Base-by-base conservation (phyloP, 1,140 invertebrate genomes). In the Atopsyche davidsoni region DNA sequence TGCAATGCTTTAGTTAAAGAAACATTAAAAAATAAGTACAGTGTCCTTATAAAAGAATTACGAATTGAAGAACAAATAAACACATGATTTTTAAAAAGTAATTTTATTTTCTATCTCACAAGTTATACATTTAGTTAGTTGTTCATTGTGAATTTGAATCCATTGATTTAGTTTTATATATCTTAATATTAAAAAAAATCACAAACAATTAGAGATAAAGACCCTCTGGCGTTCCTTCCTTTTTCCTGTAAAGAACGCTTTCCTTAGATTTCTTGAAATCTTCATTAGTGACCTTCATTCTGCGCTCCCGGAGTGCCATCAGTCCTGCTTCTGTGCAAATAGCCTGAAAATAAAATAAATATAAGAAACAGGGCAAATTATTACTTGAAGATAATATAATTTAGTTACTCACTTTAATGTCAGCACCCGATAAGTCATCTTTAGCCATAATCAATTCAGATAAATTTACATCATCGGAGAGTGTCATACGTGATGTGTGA, bases 201-300 rank as follows among this genome's bases (percentile, higher is more conserved):
- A 17, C 19, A 32, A 14, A 13, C 24, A 3, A 21, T 52, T 93
- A 99, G 65, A 99, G 80, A 79, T 99, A 99, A 19, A 99, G 80
- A 62, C 96, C 95, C 77, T 99, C 96, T 4, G 96, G 96, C 38
- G 95, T 97, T 53, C 96, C 95, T 79, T 99, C 96, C 68, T 99
- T 98, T 78, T 99, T 99, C 17, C 96, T 80, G 70, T 99, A 99
- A 11, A 99, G 75, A 39, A 99, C 96, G 76, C 95, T 99, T 70
- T 99, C 96, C 71, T 99, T 99, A 1, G 96, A 96, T 68, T 99
- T 99, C 65, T 92, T 92, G 67, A 99, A 99, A 71, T 99, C 96
- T 71, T 99, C 96, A 76, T 95, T 98, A 21, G 93, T 99, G 10
- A 99, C 97, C 74, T 98, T 98, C 96, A 99, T 99, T 59, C 96